phyloP scores from a whole-genome alignment of 2,113 vertebrate species.

The Eonycteris spelaea region DNA sequence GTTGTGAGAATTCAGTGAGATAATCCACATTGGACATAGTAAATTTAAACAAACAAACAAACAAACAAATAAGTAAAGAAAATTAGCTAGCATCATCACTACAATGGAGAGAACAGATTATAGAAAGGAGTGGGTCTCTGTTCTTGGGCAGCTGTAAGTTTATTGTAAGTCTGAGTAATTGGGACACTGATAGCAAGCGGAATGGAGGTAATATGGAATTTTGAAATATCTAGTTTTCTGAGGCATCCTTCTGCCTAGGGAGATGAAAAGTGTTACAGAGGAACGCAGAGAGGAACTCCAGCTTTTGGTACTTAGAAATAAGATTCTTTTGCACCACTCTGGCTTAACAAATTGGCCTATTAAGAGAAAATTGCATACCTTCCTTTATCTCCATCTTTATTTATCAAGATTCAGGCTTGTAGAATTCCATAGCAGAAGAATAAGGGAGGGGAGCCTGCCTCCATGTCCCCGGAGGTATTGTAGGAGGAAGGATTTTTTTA shows the following conservation, averaged over 20 bases:
- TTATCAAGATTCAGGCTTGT: not conserved
- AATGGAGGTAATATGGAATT: not conserved
- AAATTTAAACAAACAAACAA: not conserved
- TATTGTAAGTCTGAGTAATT: not conserved
- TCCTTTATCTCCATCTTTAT: not conserved
- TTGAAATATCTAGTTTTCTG: constrained; percentile 17
- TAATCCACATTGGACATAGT: not conserved
- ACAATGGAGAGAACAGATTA: not conserved
- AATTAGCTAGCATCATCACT: not conserved
- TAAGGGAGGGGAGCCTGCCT: not conserved
- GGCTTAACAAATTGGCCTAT: not conserved
- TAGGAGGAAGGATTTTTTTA: not conserved
- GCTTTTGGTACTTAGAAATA: not conserved
- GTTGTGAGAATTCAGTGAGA: not conserved
- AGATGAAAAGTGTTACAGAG: constrained; percentile 15
- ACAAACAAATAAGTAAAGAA: not conserved
- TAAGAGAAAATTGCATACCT: not conserved
- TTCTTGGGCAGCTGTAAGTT: not conserved
- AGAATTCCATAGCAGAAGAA: not conserved
- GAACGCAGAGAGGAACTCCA: not conserved
- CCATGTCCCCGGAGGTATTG: not conserved
- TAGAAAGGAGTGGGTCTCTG: not conserved
- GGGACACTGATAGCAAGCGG: not conserved
- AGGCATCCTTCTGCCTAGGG: not conserved
- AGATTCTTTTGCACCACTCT: not conserved